A percentile compares a stretch with the other conserved stretches of the same genome.
phyloP scores from a whole-genome alignment of 2,113 vertebrate species.

The Rhea americana region DNA sequence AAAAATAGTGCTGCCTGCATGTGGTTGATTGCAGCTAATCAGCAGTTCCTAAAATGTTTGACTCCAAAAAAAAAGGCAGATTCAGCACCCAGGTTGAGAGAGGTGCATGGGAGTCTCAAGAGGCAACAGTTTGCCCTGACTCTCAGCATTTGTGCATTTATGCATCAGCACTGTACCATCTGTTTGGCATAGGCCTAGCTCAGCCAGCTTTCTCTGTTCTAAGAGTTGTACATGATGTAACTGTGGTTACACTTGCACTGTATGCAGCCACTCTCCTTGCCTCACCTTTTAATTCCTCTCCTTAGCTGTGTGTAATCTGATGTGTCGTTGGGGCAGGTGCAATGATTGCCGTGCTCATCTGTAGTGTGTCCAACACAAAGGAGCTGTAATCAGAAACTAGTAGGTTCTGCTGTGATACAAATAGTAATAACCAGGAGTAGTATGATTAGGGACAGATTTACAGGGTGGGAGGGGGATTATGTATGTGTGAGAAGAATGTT shows the following conservation, averaged over 20 bases:
- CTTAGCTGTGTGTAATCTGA: background rate
- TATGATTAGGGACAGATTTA: background rate
- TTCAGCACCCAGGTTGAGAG: background rate
- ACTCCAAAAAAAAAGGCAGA: background rate
- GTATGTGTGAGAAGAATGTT: background rate
- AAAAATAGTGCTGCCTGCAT: background rate
- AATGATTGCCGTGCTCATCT: background rate
- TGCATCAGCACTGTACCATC: background rate
- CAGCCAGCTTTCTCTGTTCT: background rate
- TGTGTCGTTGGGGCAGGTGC: background rate
- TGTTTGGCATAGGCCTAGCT: background rate
- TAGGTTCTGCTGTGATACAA: background rate
- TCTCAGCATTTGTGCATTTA: background rate
- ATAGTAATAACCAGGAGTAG: background rate
- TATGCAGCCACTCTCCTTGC: background rate
- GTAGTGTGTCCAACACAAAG: background rate
- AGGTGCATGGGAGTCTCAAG: background rate
- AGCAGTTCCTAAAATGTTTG: slow-evolving; percentile 10
- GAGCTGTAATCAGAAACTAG: background rate
- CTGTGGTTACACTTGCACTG: background rate
- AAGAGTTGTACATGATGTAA: background rate
- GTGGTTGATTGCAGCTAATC: background rate
- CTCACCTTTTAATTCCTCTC: background rate
- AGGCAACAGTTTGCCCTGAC: background rate
- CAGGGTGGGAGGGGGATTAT: background rate